phyloP scores from a whole-genome alignment of 2,113 vertebrate genomes.

The Smithornis capensis region DNA sequence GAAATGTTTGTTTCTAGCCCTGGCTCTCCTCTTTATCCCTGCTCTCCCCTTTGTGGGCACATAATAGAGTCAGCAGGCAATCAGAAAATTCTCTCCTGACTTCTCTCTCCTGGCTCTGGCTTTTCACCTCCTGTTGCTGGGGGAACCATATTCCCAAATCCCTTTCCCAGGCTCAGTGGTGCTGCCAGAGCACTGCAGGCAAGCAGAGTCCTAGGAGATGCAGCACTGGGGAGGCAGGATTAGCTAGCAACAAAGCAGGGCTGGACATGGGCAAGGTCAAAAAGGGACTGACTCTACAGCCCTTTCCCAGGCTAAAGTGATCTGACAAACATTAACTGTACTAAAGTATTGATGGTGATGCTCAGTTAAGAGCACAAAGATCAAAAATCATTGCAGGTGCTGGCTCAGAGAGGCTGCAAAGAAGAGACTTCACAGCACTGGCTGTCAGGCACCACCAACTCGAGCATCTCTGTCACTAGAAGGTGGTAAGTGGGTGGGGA shows the following conservation, averaged over 20 bases:
- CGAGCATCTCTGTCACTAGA: rapidly evolving
- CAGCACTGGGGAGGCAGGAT: background rate
- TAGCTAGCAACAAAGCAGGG: background rate
- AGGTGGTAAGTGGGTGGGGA: background rate
- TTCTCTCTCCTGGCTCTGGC: background rate
- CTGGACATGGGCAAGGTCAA: background rate
- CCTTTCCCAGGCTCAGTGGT: background rate
- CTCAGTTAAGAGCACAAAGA: background rate
- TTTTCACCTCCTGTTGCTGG: background rate
- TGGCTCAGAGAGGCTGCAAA: background rate
- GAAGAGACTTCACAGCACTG: background rate
- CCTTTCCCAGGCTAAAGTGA: background rate
- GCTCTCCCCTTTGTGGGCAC: background rate
- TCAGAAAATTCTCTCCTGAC: background rate
- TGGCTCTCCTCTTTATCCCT: background rate
- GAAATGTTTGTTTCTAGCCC: background rate
- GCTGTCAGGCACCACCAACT: background rate
- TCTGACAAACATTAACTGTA: background rate
- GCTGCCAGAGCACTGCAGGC: background rate
- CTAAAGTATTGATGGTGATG: background rate
- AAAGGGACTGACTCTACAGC: background rate
- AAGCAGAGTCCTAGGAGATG: background rate
- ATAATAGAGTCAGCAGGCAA: background rate
- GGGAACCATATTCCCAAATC: background rate
- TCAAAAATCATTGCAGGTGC: background rate